These are phyloP conservation scores for Quadriops clusia DNA, from an alignment of 2,888 invertebrate genomes.

Conservation along the genomic window DNA sequence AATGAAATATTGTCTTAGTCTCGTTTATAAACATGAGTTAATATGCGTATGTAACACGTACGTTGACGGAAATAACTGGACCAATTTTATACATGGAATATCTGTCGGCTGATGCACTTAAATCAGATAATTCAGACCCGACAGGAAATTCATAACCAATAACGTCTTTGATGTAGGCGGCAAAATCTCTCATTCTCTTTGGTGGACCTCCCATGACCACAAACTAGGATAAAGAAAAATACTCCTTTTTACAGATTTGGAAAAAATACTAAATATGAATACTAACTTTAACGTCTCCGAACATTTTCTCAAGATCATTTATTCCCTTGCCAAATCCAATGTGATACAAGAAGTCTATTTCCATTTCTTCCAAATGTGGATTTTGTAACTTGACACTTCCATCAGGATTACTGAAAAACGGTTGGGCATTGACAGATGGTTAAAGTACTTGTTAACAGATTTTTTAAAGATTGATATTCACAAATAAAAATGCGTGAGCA, in stretches of 20 bases:
- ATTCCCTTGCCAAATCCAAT: conserved; percentile 43
- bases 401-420: too few species aligned
- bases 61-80: conserved; percentile 48
- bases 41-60: conserved; percentile 7
- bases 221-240: conserved; percentile 36
- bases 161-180: conserved; percentile 41
- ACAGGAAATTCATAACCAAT: conserved; percentile 36
- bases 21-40: conserved; percentile 6
- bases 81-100: conserved; percentile 59
- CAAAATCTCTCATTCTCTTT: conserved; percentile 51
- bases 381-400: background rate
- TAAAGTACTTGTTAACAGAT: too few species aligned
- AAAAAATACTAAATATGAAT: background rate
- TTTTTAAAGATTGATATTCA: too few species aligned
- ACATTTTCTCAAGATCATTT: conserved; percentile 46
- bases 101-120: conserved; percentile 46
- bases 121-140: conserved; percentile 39
- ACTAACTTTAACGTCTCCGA: conserved; percentile 51
- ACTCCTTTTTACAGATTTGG: too few species aligned
- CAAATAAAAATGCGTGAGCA: too few species aligned
- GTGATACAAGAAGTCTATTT: conserved; percentile 46
- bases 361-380: conserved; percentile 3
- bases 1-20: conserved; percentile 17
- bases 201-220: conserved; percentile 60
- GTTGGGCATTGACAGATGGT: too few species aligned